Conservation (phyloP, 2,113 vertebrate genomes). For the Mohoua ochrocephala region DNA sequence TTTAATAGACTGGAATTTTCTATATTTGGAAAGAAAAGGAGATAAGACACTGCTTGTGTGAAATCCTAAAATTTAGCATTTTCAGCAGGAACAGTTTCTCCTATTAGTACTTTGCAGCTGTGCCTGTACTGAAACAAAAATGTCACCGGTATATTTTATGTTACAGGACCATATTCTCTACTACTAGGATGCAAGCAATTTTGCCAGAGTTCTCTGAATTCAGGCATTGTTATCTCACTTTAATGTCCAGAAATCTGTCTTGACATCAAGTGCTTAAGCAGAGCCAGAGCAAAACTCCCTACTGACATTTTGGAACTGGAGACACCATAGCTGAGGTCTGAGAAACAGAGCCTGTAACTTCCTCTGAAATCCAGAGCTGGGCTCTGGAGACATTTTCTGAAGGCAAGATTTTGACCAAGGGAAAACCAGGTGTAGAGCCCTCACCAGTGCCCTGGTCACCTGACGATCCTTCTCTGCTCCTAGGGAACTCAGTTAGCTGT, state of each 20-base stretch:
- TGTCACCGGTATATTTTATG: not conserved
- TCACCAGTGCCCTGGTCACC: not conserved
- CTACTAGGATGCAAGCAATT: not conserved
- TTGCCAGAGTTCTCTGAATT: not conserved
- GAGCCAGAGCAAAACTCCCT: not conserved
- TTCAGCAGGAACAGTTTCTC: not conserved
- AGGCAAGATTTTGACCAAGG: not conserved
- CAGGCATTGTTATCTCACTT: not conserved
- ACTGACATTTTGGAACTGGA: not conserved
- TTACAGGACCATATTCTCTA: not conserved
- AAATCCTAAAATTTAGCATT: not conserved
- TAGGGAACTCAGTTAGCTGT: not conserved
- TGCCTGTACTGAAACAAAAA: not conserved
- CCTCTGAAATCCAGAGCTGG: not conserved
- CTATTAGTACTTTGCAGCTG: not conserved
- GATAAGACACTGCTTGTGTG: not conserved
- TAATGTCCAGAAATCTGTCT: not conserved
- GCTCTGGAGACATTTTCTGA: not conserved
- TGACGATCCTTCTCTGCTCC: not conserved
- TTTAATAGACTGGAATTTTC: not conserved
- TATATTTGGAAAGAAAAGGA: not conserved
- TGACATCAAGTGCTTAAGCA: not conserved
- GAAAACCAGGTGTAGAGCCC: not conserved
- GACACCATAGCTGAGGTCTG: not conserved
- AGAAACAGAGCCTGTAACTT: not conserved